phyloP scores from a whole-genome alignment of 2,797 vertebrate genomes.

The Bufotes viridis region DNA sequence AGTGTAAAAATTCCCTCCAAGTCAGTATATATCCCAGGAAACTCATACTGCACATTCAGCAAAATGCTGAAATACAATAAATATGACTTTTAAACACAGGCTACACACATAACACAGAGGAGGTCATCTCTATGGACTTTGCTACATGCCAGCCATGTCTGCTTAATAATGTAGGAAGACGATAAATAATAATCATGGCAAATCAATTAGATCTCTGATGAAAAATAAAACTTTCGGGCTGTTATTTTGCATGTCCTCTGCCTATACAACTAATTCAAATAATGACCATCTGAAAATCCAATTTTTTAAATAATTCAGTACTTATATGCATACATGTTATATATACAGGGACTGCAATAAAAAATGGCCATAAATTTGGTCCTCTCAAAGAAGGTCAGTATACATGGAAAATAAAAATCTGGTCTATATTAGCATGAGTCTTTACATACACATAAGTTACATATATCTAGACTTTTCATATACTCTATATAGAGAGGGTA shows the following conservation, averaged over 20 bases:
- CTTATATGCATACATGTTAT: too few relatives aligned
- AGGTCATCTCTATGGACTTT: background rate
- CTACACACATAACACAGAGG: background rate
- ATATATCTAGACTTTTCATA: too few relatives aligned
- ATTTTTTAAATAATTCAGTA: too few relatives aligned
- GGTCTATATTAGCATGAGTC: background rate
- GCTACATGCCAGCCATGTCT: background rate
- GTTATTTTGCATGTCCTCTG: too few relatives aligned
- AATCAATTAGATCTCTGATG: background rate
- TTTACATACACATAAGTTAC: too few relatives aligned
- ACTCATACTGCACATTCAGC: background rate
- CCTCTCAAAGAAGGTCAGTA: background rate
- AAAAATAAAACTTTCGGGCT: too few relatives aligned
- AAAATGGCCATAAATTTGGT: background rate
- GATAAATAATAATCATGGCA: background rate
- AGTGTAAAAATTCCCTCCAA: background rate
- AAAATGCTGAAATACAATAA: background rate
- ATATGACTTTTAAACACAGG: background rate
- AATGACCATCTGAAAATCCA: background rate
- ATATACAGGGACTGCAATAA: too few relatives aligned
- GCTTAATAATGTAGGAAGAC: background rate
- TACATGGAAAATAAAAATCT: too few relatives aligned
- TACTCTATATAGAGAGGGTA: too few relatives aligned
- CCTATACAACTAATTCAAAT: background rate
- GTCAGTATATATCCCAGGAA: background rate